phyloP scores from a whole-genome alignment of 2,113 vertebrate genomes.

The Gymnocephalus cernua region DNA sequence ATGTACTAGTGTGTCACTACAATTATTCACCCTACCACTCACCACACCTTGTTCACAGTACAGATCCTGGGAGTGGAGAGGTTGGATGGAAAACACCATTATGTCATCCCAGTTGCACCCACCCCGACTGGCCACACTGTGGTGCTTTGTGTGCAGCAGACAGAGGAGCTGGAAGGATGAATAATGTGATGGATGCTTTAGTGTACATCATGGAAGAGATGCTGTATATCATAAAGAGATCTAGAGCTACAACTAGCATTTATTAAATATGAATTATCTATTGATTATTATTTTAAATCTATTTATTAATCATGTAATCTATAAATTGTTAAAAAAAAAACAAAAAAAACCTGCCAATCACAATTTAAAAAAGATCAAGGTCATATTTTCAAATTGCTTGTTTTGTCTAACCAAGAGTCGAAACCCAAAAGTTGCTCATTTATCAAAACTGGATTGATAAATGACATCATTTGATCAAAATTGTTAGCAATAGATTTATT shows the following conservation, averaged over 20 bases:
- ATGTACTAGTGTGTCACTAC: constrained; percentile 21
- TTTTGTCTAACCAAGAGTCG: background rate
- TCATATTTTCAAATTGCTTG: background rate
- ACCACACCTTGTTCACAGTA: constrained; percentile 48
- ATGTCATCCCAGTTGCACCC: constrained; percentile 72
- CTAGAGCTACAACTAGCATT: background rate
- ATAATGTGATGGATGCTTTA: background rate
- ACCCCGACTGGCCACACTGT: constrained; percentile 72
- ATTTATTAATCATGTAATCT: background rate
- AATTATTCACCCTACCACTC: constrained; percentile 34
- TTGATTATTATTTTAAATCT: background rate
- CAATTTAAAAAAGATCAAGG: background rate
- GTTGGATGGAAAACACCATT: constrained; percentile 72
- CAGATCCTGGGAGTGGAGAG: constrained; percentile 31
- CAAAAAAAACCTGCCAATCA: background rate
- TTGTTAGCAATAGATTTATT: background rate
- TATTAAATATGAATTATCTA: background rate
- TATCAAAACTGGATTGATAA: background rate
- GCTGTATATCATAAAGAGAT: background rate
- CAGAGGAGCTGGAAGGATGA: constrained; percentile 13
- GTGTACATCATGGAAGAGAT: background rate
- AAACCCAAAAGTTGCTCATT: background rate
- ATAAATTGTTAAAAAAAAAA: background rate
- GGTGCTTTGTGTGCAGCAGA: constrained; percentile 76
- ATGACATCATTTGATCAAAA: background rate